Evolutionary conservation across 2,888 invertebrate genomes (phyloP), one percentile per base, ranked within the genome.

Genomic region (Heliconius erato): DNA sequence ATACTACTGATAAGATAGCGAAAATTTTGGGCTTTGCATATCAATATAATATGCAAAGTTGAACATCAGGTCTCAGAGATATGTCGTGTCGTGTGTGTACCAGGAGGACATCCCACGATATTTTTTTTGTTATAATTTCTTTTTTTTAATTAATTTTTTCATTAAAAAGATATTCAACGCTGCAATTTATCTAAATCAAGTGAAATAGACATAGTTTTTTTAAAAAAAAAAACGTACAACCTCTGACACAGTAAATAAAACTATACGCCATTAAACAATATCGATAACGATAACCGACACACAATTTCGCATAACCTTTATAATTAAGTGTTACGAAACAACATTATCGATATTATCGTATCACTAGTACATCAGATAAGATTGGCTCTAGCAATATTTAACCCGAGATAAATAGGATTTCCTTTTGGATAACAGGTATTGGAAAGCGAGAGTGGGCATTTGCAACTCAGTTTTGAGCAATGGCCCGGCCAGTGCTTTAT

Each of bases 331-430:
- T 80, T 81, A 81, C 69, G 69, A 74, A 74, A 77, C 76, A 54
- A 19, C 59, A 67, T 59, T 82, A 82, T 82, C 82, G 79, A 82
- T 72, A 54, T 74, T 79, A 74, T 80, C 80, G 63, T 59, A 81
- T 79, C 79, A 79, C 79, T 82, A 76, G 68, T 76, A 19, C 54
- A 82, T 82, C 74, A 63, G 79, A 82, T 82, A 82, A 79, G 77
- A 63, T 28, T 14, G 32, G 7, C 72, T 82, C 68, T 79, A 79
- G 79, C 68, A 82, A 79, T 79, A 74, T 54, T 67, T 74, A 63
- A 80, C 49, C 49, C 35, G 67, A 68, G 79, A 74, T 69, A 59
- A 69, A 81, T 76, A 81, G 74, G 74, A 79, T 82, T 79, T 82
- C 82, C 82, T 79, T 79, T 82, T 68, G 40, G 79, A 74, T 59